Conservation (phyloP, 2,113 vertebrate species). For the Sinocyclocheilus anophthalmus region DNA sequence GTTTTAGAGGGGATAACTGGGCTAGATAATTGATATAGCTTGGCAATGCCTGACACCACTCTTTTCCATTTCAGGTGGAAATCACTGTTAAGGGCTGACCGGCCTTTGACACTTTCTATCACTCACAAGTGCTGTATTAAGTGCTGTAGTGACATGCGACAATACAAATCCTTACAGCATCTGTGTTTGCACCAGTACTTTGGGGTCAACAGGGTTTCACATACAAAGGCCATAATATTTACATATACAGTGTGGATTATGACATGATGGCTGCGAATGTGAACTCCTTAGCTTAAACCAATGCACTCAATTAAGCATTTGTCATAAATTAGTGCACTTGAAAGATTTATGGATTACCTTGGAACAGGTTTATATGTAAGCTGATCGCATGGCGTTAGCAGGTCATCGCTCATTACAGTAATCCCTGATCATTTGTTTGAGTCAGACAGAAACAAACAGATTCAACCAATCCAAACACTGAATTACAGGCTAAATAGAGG, state of each 20-base stretch:
- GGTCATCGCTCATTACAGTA: slow-evolving; percentile 31
- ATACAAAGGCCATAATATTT: slow-evolving; percentile 12
- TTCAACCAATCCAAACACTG: slow-evolving; percentile 28
- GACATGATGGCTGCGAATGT: background rate
- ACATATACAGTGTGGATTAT: slow-evolving; percentile 16
- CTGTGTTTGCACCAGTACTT: slow-evolving; percentile 2
- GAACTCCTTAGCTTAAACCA: background rate
- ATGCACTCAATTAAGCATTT: slow-evolving; percentile 14
- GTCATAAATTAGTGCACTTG: background rate
- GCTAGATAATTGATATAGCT: background rate
- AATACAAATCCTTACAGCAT: background rate
- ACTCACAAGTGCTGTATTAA: slow-evolving; percentile 18
- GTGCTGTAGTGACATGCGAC: slow-evolving; percentile 29
- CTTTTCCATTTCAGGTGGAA: background rate
- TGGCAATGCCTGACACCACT: background rate
- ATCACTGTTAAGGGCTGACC: background rate
- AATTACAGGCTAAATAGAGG: slow-evolving; percentile 12
- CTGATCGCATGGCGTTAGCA: background rate
- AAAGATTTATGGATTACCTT: slow-evolving; percentile 34
- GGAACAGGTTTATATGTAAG: slow-evolving; percentile 10
- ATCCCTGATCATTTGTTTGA: slow-evolving; percentile 7
- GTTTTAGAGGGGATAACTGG: no score
- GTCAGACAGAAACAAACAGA: slow-evolving; percentile 31
- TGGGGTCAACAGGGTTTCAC: background rate
- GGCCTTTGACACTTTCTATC: background rate